These are phyloP conservation scores for Apodemia duryi DNA, from an alignment of 2,888 invertebrate genomes.

Conservation along the genomic window DNA sequence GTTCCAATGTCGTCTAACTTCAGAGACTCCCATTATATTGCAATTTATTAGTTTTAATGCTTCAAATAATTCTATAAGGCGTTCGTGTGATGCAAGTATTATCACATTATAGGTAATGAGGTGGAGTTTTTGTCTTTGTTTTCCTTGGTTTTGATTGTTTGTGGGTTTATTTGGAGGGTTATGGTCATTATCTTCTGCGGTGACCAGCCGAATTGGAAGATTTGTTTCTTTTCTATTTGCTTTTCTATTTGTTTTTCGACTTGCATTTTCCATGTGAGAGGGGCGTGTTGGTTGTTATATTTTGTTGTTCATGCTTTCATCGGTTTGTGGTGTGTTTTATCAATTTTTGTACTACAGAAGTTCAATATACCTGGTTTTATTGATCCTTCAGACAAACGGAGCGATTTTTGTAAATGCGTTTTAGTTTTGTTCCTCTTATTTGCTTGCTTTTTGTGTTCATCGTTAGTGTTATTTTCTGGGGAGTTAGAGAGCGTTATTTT, in stretches of 20 bases:
- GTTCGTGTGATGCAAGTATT: no score
- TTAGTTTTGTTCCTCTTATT: not conserved
- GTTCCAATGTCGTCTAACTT: no score
- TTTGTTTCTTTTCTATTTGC: not conserved
- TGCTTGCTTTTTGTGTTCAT: not conserved
- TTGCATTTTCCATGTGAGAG: not conserved
- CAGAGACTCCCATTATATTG: no score
- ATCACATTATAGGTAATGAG: no score
- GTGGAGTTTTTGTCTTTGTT: no score
- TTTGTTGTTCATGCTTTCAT: not conserved
- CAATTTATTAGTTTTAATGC: no score
- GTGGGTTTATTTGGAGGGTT: not conserved
- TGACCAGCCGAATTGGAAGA: not conserved
- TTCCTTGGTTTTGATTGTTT: no score
- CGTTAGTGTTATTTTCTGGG: not conserved
- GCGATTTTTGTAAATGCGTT: not conserved
- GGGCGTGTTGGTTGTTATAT: not conserved
- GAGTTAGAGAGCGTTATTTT: not conserved
- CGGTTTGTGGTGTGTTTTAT: not conserved
- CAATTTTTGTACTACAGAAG: not conserved
- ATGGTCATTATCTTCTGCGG: not conserved
- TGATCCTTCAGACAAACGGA: not conserved
- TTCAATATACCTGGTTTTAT: constrained; percentile 1
- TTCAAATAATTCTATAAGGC: no score
- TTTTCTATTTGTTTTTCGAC: not conserved